Evolutionary conservation across 23 tunicate species (phyloP).

Genomic region (Trididemnum miniatum): DNA sequence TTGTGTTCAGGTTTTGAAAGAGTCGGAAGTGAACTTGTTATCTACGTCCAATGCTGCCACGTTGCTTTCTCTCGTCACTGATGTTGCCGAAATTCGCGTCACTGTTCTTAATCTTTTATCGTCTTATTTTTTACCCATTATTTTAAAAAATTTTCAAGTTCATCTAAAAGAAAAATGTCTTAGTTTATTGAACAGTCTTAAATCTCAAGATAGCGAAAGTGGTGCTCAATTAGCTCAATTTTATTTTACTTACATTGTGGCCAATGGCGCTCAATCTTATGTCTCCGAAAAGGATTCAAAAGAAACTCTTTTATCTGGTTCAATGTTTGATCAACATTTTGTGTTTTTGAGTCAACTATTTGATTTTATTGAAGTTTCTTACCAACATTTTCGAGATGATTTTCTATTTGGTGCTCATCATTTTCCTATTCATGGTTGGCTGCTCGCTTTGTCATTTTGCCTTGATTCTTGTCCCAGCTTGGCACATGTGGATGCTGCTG

Average conservation of each 20-base stretch:
- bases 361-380: background rate
- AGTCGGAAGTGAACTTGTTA: background rate
- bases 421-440: conserved; percentile 58
- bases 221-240: conserved; percentile 38
- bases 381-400: background rate
- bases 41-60: background rate
- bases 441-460: conserved; percentile 47
- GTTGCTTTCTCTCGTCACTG: conserved; percentile 30
- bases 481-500: background rate
- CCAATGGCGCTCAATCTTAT: background rate
- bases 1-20: background rate
- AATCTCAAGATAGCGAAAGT: conserved; percentile 49
- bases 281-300: background rate
- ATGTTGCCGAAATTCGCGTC: conserved; percentile 48
- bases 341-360: background rate
- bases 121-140: background rate
- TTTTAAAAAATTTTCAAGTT: background rate
- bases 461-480: background rate
- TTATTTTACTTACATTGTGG: background rate
- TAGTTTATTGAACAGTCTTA: conserved; percentile 27
- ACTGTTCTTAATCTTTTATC: conserved; percentile 17
- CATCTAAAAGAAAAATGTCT: background rate
- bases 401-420: conserved; percentile 28
- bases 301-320: too few species aligned
- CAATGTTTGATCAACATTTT: background rate